Percentiles rank a stretch among this genome's conserved stretches.
These are phyloP conservation scores for Carcharodon carcharias DNA, from an alignment of 2,797 vertebrate genomes.

Conservation along the genomic window DNA sequence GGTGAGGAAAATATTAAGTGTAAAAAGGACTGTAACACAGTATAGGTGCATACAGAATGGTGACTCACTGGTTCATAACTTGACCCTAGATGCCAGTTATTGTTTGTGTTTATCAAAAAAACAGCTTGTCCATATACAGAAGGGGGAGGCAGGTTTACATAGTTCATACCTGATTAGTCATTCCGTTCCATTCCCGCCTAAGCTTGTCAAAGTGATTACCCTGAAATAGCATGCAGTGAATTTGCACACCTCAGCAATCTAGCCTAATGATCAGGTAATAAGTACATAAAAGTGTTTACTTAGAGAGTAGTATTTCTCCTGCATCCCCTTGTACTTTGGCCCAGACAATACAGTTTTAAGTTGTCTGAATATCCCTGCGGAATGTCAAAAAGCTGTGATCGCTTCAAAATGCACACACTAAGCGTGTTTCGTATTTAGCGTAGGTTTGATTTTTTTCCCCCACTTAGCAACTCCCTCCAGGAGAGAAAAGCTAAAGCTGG, in stretches of 20 bases:
- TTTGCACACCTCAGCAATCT: neutral
- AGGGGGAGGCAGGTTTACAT: neutral
- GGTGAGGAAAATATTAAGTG: too few relatives aligned
- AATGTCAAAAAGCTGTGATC: neutral
- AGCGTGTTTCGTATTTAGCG: neutral
- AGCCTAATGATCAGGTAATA: neutral
- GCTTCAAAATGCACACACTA: neutral
- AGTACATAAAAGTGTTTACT: constrained; percentile 2
- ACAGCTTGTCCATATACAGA: neutral
- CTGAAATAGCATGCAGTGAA: neutral
- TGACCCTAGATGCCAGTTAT: neutral
- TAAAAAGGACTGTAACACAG: neutral
- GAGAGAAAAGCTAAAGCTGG: neutral
- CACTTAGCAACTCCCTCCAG: neutral
- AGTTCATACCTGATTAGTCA: neutral
- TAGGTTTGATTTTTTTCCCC: neutral
- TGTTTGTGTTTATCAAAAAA: neutral
- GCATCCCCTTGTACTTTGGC: neutral
- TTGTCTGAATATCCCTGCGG: neutral
- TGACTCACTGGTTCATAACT: neutral
- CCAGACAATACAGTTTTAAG: neutral
- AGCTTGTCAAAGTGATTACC: neutral
- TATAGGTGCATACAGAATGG: neutral
- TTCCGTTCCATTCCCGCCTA: neutral
- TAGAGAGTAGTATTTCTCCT: neutral